phyloP scores from a whole-genome alignment of 92 coral and sea anemone genomes.

The Epizoanthus fatuus region DNA sequence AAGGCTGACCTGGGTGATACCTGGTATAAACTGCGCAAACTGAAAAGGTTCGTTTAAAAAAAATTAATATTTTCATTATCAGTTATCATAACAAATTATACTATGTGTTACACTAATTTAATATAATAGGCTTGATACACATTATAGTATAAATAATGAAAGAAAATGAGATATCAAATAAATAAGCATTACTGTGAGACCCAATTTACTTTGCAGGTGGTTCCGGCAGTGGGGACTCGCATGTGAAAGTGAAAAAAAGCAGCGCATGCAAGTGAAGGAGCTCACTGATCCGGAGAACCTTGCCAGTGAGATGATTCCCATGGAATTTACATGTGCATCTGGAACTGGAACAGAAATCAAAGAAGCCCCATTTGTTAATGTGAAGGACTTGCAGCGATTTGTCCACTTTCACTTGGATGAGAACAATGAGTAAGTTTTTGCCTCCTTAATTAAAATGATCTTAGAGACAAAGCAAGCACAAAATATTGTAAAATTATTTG shows the following conservation, averaged over 20 bases:
- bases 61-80: too few species aligned
- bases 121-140: too few species aligned
- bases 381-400: constrained; percentile 2
- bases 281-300: constrained; percentile 18
- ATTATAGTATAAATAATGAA: not conserved
- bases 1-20: not conserved
- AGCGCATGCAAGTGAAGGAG: not conserved
- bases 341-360: constrained; percentile 18
- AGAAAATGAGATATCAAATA: not conserved
- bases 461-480: too few species aligned
- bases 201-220: not conserved
- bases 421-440: not conserved
- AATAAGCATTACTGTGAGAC: too few species aligned
- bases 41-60: not conserved
- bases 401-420: constrained; percentile 24
- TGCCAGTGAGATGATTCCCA: constrained; percentile 19
- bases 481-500: too few species aligned
- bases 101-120: not conserved
- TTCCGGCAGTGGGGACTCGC: constrained; percentile 18
- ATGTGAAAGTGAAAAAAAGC: constrained; percentile 5
- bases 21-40: not conserved
- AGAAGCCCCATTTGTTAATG: constrained; percentile 10
- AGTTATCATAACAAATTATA: too few species aligned
- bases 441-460: too few species aligned
- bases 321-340: constrained; percentile 1